A percentile compares a stretch with the other conserved stretches of the same genome.
These are phyloP conservation scores for Stenoptilia bipunctidactyla DNA, from an alignment of 2,888 invertebrate genomes.

Conservation along the genomic window DNA sequence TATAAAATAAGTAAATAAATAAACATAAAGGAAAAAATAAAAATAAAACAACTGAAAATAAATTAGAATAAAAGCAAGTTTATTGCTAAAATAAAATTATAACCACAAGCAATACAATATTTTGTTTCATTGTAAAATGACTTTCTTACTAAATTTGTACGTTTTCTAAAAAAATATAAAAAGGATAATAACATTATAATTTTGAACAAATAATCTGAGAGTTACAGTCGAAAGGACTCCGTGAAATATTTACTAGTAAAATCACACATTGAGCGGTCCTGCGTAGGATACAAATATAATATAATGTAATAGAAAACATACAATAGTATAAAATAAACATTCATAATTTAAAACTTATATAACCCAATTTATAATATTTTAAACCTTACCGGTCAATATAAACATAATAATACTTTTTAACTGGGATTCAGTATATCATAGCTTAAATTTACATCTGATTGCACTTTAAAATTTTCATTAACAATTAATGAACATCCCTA, in stretches of 20 bases:
- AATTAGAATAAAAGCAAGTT: conserved; percentile 67
- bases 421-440: conserved; percentile 53
- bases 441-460: conserved; percentile 65
- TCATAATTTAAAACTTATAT: conserved; percentile 65
- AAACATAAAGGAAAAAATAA: conserved; percentile 30
- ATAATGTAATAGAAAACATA: conserved; percentile 52
- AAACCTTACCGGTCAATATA: conserved; percentile 66
- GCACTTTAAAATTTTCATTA: conserved; percentile 61
- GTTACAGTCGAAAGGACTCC: neutral
- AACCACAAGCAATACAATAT: conserved; percentile 61
- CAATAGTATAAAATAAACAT: conserved; percentile 61
- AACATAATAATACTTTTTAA: conserved; percentile 71
- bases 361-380: conserved; percentile 67
- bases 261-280: conserved; percentile 51
- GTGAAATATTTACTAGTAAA: conserved; percentile 5
- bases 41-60: conserved; percentile 44
- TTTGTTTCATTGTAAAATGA: conserved; percentile 41
- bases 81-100: conserved; percentile 70
- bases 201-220: no score
- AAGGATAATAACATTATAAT: conserved; percentile 19
- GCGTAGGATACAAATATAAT: conserved; percentile 34
- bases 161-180: conserved; percentile 48
- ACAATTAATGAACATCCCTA: conserved; percentile 51
- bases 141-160: conserved; percentile 58
- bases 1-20: conserved; percentile 30